A percentile compares a stretch with the other conserved stretches of the same genome.
Conservation (phyloP, 2,113 vertebrate genomes). For the Daphoenositta chrysoptera region DNA sequence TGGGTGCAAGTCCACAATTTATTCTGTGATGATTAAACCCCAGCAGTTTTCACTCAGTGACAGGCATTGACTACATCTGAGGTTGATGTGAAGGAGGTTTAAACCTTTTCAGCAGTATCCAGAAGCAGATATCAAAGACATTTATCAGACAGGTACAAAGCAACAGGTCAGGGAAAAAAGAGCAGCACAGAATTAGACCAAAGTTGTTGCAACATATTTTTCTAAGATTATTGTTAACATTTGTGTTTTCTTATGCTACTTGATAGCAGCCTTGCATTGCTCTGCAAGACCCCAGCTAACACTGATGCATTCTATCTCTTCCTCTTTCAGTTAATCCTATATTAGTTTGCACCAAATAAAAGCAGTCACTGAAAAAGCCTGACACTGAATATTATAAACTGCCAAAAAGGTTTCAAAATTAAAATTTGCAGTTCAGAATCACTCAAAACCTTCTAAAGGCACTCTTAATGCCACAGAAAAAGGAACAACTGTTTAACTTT, state of each 20-base stretch:
- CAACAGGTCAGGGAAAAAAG: neutral
- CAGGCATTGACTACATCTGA: neutral
- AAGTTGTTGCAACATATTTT: neutral
- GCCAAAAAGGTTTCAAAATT: neutral
- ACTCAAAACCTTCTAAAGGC: neutral
- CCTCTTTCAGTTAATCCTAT: neutral
- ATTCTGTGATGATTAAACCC: neutral
- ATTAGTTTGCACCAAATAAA: neutral
- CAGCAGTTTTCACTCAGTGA: neutral
- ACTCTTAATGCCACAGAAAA: neutral
- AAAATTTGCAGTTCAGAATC: neutral
- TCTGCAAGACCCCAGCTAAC: neutral
- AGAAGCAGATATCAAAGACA: neutral
- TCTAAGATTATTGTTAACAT: neutral
- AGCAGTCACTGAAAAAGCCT: neutral
- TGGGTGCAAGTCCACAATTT: neutral
- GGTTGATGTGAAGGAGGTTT: neutral
- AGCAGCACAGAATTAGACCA: neutral
- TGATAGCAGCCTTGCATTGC: neutral
- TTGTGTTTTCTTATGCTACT: neutral
- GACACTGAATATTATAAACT: neutral
- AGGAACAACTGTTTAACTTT: neutral
- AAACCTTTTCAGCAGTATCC: neutral
- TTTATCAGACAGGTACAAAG: neutral
- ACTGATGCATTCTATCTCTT: neutral